These are phyloP conservation scores for Thunnus thynnus DNA, from an alignment of 2,113 vertebrate species.

Conservation along the genomic window DNA sequence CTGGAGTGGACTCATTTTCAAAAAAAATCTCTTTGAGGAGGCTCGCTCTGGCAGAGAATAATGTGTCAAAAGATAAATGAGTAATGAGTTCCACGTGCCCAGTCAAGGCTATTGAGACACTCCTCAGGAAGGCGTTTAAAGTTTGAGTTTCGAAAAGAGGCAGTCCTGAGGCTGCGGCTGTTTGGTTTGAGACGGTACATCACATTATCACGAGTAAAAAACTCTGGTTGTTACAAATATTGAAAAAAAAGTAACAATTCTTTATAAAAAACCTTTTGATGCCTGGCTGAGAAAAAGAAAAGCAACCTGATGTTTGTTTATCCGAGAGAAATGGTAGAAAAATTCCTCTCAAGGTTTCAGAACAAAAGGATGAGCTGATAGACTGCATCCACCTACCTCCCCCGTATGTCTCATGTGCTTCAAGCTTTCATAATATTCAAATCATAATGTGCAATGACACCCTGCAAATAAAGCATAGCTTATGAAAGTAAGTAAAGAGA, in stretches of 20 bases:
- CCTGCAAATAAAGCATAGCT: conserved; percentile 28
- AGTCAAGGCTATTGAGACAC: not conserved
- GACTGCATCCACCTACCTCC: no score
- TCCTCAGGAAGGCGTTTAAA: conserved; percentile 19
- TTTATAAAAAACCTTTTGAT: conserved; percentile 15
- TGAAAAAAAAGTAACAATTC: not conserved
- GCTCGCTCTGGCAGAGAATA: conserved; percentile 27
- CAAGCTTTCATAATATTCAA: conserved; percentile 12
- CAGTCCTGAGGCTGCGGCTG: conserved; percentile 2
- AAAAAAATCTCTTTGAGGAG: conserved; percentile 52
- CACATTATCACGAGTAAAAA: not conserved
- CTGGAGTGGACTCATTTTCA: conserved; percentile 54
- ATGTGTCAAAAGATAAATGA: conserved; percentile 37
- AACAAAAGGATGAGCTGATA: not conserved
- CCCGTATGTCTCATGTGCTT: not conserved
- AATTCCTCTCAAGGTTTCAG: not conserved
- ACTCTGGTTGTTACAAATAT: not conserved
- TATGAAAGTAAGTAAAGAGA: conserved; percentile 32
- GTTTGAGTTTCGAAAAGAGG: conserved; percentile 36
- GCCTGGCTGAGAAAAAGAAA: not conserved
- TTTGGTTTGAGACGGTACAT: conserved; percentile 10
- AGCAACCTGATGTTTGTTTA: not conserved
- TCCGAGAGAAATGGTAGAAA: not conserved
- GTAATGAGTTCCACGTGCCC: conserved; percentile 45
- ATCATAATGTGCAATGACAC: conserved; percentile 7